Evolutionary conservation across 2,113 vertebrate species (phyloP).

Genomic region (Rhabdornis inornatus): DNA sequence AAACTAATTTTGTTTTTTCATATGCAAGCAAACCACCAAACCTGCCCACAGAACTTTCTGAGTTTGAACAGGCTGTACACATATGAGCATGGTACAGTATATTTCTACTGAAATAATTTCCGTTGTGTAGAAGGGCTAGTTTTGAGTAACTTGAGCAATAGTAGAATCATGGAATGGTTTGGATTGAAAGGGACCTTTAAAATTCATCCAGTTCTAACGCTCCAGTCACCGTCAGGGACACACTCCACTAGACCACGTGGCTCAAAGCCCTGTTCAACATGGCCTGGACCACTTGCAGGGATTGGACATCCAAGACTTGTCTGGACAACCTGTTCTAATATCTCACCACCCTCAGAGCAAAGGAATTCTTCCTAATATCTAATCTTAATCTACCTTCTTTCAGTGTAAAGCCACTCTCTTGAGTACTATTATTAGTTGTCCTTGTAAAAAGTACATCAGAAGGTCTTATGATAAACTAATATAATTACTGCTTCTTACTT

Average conservation of each 20-base stretch:
- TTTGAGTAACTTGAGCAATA: background rate
- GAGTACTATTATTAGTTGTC: background rate
- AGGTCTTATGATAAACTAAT: background rate
- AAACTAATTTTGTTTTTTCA: background rate
- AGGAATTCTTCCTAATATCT: background rate
- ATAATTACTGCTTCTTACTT: background rate
- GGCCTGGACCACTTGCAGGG: background rate
- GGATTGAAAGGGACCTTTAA: background rate
- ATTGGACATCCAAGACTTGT: background rate
- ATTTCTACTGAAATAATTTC: background rate
- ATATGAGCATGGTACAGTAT: accelerated
- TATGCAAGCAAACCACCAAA: background rate
- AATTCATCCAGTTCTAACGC: background rate
- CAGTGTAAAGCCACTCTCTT: background rate
- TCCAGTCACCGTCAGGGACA: background rate
- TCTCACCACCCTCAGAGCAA: background rate
- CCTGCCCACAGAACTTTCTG: background rate
- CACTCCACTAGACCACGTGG: accelerated
- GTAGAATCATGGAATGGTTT: background rate
- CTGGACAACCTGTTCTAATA: background rate
- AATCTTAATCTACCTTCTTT: background rate
- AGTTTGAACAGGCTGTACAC: background rate
- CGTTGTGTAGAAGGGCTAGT: background rate
- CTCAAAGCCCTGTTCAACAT: background rate
- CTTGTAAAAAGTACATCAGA: background rate